These are phyloP conservation scores for Umimayanthus chanpuru DNA, from an alignment of 92 coral and sea anemone genomes.

Conservation along the genomic window DNA sequence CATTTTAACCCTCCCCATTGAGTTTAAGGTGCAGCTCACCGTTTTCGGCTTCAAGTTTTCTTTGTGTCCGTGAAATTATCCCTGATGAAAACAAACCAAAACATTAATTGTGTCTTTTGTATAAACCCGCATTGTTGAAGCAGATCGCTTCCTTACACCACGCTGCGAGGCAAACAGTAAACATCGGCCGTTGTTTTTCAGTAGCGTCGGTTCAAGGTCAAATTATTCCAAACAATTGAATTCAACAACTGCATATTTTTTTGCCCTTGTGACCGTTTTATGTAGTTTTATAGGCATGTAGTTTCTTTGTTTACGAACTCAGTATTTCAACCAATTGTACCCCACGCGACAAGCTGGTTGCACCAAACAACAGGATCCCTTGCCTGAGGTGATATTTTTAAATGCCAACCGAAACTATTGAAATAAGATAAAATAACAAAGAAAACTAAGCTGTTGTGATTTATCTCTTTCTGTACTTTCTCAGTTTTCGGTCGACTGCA, in stretches of 20 bases:
- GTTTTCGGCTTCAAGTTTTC: not conserved
- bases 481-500: not conserved
- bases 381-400: not conserved
- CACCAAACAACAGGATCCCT: not conserved
- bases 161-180: constrained; percentile 21
- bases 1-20: not conserved
- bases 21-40: not conserved
- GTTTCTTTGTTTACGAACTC: not conserved
- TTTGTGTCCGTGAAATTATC: not conserved
- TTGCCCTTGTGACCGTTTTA: not conserved
- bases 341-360: not conserved
- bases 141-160: not conserved
- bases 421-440: no score
- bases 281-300: not conserved
- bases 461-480: not conserved
- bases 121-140: constrained; percentile 17
- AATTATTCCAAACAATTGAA: not conserved
- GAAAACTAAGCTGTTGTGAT: not conserved
- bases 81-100: no score
- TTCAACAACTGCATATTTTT: not conserved
- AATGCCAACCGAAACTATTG: not conserved
- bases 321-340: not conserved
- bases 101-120: not conserved
- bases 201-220: constrained; percentile 32
- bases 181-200: not conserved